Conservation (phyloP, 2,797 vertebrate genomes). For the Oryzias sinensis region DNA sequence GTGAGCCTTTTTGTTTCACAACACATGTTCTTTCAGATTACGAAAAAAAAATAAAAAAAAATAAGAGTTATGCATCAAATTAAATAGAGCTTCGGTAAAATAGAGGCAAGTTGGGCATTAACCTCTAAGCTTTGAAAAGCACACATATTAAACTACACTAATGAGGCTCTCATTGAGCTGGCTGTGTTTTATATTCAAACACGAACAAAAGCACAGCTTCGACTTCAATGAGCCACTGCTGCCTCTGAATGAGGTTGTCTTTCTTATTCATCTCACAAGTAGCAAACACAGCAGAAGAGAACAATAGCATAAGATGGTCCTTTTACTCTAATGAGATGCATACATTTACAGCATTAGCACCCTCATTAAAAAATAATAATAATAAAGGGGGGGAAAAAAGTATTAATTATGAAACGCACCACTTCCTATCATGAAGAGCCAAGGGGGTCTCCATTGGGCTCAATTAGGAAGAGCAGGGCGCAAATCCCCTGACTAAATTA, state of each 20-base stretch:
- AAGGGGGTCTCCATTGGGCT: conserved; percentile 80
- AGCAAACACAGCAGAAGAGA: conserved; percentile 52
- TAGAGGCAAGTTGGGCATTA: conserved; percentile 73
- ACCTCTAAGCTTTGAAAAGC: conserved; percentile 80
- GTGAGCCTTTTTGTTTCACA: conserved; percentile 50
- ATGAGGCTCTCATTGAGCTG: conserved; percentile 75
- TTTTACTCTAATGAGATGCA: conserved; percentile 76
- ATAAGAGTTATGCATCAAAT: conserved; percentile 74
- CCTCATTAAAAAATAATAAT: conserved; percentile 83
- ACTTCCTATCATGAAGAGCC: conserved; percentile 75
- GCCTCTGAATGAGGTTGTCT: conserved; percentile 61
- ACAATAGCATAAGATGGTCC: conserved; percentile 64
- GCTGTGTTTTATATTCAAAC: conserved; percentile 70
- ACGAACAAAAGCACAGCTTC: conserved; percentile 51
- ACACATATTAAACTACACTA: conserved; percentile 80
- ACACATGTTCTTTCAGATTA: conserved; percentile 51
- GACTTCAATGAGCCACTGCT: conserved; percentile 56
- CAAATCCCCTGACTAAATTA: conserved; percentile 86
- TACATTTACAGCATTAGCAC: conserved; percentile 78
- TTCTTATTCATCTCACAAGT: conserved; percentile 60
- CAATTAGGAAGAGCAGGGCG: conserved; percentile 82
- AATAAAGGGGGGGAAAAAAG: conserved; percentile 63
- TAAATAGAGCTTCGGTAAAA: conserved; percentile 72
- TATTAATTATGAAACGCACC: conserved; percentile 81
- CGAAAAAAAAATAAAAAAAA: conserved; percentile 4